Evolutionary conservation across 2,797 vertebrate species (phyloP).

Genomic region (Ibycter americanus): DNA sequence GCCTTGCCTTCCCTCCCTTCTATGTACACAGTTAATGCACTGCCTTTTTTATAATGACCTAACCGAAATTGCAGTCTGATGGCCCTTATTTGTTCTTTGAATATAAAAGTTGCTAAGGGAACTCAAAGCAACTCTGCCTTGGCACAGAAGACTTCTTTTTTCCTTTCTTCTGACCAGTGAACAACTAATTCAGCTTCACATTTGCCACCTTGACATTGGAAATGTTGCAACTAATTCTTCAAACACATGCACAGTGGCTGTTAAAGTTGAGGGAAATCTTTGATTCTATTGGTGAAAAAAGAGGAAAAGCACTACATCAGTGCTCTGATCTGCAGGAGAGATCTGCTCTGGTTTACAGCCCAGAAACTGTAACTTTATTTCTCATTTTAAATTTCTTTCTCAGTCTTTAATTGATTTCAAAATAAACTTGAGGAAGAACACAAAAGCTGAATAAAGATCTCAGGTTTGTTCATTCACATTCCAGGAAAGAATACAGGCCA

Average conservation of each 20-base stretch:
- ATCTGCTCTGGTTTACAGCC: not conserved
- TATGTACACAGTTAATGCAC: not conserved
- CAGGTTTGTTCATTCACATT: not conserved
- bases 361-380: not conserved
- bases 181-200: not conserved
- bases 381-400: not conserved
- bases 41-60: not conserved
- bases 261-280: not conserved
- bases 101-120: not conserved
- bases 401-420: not conserved
- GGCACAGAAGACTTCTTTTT: not conserved
- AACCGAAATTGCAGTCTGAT: not conserved
- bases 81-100: not conserved
- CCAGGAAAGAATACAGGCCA: not conserved
- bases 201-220: not conserved
- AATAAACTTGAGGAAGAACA: not conserved
- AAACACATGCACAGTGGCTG: not conserved
- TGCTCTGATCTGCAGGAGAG: not conserved
- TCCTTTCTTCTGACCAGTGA: not conserved
- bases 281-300: not conserved
- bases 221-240: not conserved
- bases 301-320: not conserved
- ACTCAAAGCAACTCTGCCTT: not conserved
- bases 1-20: not conserved
- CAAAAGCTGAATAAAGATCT: not conserved